phyloP scores from a whole-genome alignment of 2,113 vertebrate genomes.

The Rana temporaria region DNA sequence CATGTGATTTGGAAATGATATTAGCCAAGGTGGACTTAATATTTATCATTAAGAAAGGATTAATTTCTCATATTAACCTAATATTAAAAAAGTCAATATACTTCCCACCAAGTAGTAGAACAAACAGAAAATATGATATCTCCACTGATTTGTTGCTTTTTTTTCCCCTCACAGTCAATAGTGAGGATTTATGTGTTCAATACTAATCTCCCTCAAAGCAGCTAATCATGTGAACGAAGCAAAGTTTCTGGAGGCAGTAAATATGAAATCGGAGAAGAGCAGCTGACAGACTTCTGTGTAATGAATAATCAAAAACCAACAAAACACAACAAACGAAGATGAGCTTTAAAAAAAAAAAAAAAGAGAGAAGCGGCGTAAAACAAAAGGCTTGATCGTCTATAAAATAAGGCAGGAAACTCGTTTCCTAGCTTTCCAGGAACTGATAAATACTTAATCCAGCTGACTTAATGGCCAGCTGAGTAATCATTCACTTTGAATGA shows the following conservation, averaged over 20 bases:
- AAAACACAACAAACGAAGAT: slow-evolving; percentile 8
- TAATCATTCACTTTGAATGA: neutral
- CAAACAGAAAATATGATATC: slow-evolving; percentile 17
- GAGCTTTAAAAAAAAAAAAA: neutral
- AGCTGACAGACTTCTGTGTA: neutral
- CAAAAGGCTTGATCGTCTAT: neutral
- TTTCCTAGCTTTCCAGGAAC: neutral
- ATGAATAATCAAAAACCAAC: slow-evolving; percentile 35
- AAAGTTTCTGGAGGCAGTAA: slow-evolving; percentile 13
- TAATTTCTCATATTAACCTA: slow-evolving; percentile 23
- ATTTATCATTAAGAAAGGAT: slow-evolving; percentile 20
- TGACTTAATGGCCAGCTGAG: slow-evolving; percentile 2
- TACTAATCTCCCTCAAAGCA: slow-evolving; percentile 43
- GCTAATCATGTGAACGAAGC: slow-evolving; percentile 28
- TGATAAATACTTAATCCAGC: slow-evolving; percentile 13
- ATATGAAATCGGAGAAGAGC: slow-evolving; percentile 22
- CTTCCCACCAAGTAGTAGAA: neutral
- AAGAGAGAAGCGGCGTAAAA: neutral
- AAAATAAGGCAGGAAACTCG: slow-evolving; percentile 7
- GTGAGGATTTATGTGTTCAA: slow-evolving; percentile 38
- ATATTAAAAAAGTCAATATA: slow-evolving; percentile 17
- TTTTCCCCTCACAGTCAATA: slow-evolving; percentile 17
- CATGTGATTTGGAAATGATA: neutral
- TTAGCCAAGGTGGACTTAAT: neutral
- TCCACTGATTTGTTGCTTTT: slow-evolving; percentile 12